Percentiles rank a stretch among this genome's conserved stretches.
phyloP scores from a whole-genome alignment of 2,113 vertebrate genomes.

The Eudyptes chrysolophus region DNA sequence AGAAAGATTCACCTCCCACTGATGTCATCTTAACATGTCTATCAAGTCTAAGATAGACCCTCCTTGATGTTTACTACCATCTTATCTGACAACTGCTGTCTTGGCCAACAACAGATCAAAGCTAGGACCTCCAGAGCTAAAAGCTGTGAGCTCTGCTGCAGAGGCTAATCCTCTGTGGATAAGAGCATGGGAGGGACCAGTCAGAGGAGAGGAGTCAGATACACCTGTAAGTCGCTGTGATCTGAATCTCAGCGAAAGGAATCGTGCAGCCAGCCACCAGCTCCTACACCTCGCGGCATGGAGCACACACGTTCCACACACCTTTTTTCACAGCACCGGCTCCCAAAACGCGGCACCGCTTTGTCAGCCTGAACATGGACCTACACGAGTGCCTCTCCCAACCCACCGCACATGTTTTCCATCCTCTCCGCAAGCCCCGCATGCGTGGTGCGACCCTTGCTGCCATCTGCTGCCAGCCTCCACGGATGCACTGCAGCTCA shows the following conservation, averaged over 20 bases:
- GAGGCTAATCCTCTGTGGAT: background rate
- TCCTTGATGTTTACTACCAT: background rate
- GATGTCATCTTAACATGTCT: rapidly evolving
- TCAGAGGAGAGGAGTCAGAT: background rate
- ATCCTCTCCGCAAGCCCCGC: rapidly evolving
- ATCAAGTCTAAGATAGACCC: background rate
- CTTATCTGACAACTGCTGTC: background rate
- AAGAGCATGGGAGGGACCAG: rapidly evolving
- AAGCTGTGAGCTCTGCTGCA: background rate
- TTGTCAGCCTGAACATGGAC: rapidly evolving
- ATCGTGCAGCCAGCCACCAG: background rate
- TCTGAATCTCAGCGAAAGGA: background rate
- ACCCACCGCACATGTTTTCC: rapidly evolving
- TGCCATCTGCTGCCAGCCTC: background rate
- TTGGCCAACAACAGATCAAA: background rate
- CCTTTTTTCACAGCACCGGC: background rate
- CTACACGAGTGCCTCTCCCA: background rate
- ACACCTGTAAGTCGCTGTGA: background rate
- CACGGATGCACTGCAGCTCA: background rate
- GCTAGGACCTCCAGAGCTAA: background rate
- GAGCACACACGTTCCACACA: background rate
- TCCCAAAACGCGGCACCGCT: rapidly evolving
- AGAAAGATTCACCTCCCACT: background rate
- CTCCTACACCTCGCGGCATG: rapidly evolving
- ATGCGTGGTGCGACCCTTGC: background rate